Evolutionary conservation across 1,140 invertebrate species (phyloP), one percentile per base, ranked within the genome.

Genomic region (Drosophila tropicalis): DNA sequence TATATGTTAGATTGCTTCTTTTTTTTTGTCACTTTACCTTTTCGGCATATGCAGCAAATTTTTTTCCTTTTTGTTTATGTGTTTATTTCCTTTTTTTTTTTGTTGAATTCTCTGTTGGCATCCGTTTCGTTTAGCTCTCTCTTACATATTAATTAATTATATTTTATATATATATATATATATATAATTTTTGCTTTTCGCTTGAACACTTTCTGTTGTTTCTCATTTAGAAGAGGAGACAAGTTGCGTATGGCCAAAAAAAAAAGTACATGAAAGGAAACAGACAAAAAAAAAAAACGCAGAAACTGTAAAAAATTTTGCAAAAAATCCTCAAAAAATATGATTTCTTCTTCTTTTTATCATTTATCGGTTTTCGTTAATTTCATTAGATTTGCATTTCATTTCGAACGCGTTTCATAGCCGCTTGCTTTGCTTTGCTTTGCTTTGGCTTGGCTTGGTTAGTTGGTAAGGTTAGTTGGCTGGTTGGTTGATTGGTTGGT

Each of bases 131-230:
- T 63, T 47, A 47, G 12, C 34, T 39, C 36, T 44, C 29, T 32
- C 29, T 47, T 62, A 39, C 9, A 40, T 40, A 44, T 41, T 25
- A 62, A 40, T 41, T 44, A 55, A 32, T 54, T 19, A 34, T 7
- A 54, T 64, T 54, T 51, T 51, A 36, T 32, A n/a, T 54, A 19
- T 54, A 17, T 41, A 34, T 62, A 17, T 12, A n/a, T 29, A 51
- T 25, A 62, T 36, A 10, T 36, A 67, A 17, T 22, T 54, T 71
- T 71, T 74, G 55, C 56, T 74, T 74, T 60, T 58, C 15, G 39
- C 60, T 69, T 84, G 81, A 84, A 84, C 81, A 84, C 81, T 81
- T 76, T 74, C 62, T 73, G 78, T 86, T 77, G 78, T 86, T 77
- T 29, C 29, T 29, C 29, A 29, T 29, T 29, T 29, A 29, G 29